A percentile compares a stretch with the other conserved stretches of the same genome.
These are phyloP conservation scores for Potamarius usumacintae DNA, from an alignment of 2,113 vertebrate species.

Conservation along the genomic window DNA sequence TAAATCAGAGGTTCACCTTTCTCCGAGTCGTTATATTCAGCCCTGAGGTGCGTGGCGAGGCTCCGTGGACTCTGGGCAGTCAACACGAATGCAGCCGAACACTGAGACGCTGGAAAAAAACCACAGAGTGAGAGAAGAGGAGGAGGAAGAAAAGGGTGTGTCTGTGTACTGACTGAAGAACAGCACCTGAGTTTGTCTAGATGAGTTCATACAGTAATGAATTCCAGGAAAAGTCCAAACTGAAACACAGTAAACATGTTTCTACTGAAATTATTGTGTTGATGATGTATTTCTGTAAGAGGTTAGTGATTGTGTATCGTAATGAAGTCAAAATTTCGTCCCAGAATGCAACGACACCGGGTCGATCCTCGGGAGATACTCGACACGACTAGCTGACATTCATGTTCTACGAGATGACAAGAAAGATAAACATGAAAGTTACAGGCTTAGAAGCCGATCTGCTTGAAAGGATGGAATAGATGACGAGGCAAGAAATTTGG, in stretches of 20 bases:
- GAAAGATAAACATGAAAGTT: background rate
- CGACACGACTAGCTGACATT: no score
- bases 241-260: background rate
- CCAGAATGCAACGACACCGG: background rate
- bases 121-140: constrained; percentile 29
- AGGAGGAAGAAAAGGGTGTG: constrained; percentile 66
- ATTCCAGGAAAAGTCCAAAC: background rate
- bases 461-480: background rate
- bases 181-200: constrained; percentile 40
- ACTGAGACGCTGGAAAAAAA: constrained; percentile 36
- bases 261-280: background rate
- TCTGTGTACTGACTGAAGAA: constrained; percentile 44
- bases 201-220: background rate
- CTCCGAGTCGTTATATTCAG: background rate
- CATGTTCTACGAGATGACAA: background rate
- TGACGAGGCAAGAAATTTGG: background rate
- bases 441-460: background rate
- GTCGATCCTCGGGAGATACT: no score
- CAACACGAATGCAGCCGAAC: constrained; percentile 67
- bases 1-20: constrained; percentile 2
- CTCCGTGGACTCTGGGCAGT: constrained; percentile 77
- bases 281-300: background rate
- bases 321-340: no score
- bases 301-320: no score
- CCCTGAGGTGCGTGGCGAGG: constrained; percentile 18